Percentiles rank a stretch among this genome's conserved stretches.
Conservation (phyloP, 1,140 invertebrate species). For the Oppia nitens region DNA sequence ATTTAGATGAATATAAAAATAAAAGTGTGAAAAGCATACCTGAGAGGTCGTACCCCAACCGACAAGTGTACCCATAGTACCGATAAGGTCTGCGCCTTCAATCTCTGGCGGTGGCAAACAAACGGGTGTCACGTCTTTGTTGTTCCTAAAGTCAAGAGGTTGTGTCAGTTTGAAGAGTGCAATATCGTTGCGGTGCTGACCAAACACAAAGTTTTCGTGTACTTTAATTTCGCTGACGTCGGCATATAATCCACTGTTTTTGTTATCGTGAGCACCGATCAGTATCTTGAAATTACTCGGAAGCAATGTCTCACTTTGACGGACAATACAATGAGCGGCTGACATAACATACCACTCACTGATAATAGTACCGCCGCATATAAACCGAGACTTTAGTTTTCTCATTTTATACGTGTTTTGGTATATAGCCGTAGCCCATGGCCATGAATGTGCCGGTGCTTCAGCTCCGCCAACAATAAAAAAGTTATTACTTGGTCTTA, state of each 20-base stretch:
- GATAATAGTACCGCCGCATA: slow-evolving; percentile 45
- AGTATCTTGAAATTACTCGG: slow-evolving; percentile 1
- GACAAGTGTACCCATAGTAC: slow-evolving; percentile 46
- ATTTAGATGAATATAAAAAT: no score
- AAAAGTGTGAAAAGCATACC: no score
- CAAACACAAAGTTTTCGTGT: slow-evolving; percentile 17
- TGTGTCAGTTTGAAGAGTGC: slow-evolving; percentile 17
- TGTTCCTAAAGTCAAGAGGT: slow-evolving; percentile 1
- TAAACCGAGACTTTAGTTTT: slow-evolving; percentile 14
- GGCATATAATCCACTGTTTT: not conserved
- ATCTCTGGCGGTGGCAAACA: slow-evolving; percentile 15
- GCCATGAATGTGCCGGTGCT: slow-evolving; percentile 20
- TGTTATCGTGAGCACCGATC: slow-evolving; percentile 14
- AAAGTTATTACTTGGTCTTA: not conserved
- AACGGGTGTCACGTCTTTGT: slow-evolving; percentile 15
- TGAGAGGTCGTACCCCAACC: slow-evolving; percentile 71
- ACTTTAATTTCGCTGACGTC: slow-evolving; percentile 12
- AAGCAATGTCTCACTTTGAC: not conserved
- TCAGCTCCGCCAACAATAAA: slow-evolving; percentile 21
- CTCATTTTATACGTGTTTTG: not conserved
- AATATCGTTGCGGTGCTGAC: slow-evolving; percentile 19
- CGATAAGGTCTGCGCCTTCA: slow-evolving; percentile 28
- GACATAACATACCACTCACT: slow-evolving; percentile 37
- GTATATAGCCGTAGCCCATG: slow-evolving; percentile 17
- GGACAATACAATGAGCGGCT: slow-evolving; percentile 43